Base-by-base conservation (phyloP, 2,797 vertebrate genomes). In the Sarcoramphus papa region DNA sequence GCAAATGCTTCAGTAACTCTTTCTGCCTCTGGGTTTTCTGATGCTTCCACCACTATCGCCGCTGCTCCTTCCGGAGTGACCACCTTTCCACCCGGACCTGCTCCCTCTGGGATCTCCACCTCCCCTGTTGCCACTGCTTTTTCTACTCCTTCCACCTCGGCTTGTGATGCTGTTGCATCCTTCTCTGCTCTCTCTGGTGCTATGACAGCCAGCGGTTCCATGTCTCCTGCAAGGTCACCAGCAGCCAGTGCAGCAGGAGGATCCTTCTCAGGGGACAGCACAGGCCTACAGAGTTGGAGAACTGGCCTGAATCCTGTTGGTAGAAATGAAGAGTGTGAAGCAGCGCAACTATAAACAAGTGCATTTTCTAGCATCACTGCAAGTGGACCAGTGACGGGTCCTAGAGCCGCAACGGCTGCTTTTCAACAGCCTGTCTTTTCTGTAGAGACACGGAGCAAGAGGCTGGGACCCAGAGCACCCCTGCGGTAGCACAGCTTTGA, bases 11-110 rank as follows among this genome's bases (percentile, higher is more conserved):
- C 88, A 60, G 70, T 45, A 28, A 9, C 53, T 50, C 57, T 54
- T 60, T 72, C 88, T 54, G 83, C 56, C 0, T 35, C 74, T 37
- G 24, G 5, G 16, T 72, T 74, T 87, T 83, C 72, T 0, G 31
- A 48, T 14, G 35, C 35, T 81, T 48, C 73, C 33, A 37, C 40
- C 15, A 1, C 48, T 48, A 12, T 9, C 0, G 2, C 54, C 0
- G 3, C 37, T 76, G 74, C 48, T 87, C 67, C 72, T 40, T 73
- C 65, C 35, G 69, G 20, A 53, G 16, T 5, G 47, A 35, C 10
- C 54, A 13, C 15, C 31, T 48, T 72, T 72, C 53, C 13, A 24
- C 7, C 27, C 0, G 3, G 48, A 20, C 21, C 37, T n/a, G 47
- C 5, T 88, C 10, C 68, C 8, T 19, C 41, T 4, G 17, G 68